Percentiles rank a stretch among this genome's conserved stretches.
phyloP scores from a whole-genome alignment of 2,797 vertebrate genomes.

The Cynodonichthys magdalenae region DNA sequence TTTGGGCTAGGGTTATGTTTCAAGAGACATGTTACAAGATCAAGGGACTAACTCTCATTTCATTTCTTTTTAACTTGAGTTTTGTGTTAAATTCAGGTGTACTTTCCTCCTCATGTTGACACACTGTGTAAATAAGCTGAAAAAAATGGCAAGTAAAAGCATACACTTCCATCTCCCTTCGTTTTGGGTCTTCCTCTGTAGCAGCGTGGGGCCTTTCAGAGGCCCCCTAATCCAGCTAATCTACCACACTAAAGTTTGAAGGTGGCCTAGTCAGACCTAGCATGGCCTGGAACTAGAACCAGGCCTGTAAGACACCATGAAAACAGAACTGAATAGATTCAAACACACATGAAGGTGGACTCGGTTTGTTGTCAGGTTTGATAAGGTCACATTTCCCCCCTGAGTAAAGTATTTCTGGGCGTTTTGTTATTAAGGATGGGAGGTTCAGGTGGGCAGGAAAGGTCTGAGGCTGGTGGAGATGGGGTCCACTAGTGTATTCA shows the following conservation, averaged over 20 bases:
- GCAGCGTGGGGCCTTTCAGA: conserved; percentile 91
- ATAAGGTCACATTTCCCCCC: conserved; percentile 42
- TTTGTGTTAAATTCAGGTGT: conserved; percentile 7
- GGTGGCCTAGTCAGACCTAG: conserved; percentile 85
- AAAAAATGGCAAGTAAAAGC: conserved; percentile 78
- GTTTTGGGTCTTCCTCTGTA: conserved; percentile 88
- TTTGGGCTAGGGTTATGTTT: too few species aligned
- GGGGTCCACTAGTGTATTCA: conserved; percentile 46
- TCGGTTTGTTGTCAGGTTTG: conserved; percentile 42
- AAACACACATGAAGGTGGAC: conserved; percentile 23
- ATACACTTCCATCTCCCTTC: conserved; percentile 84
- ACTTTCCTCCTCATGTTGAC: conserved; percentile 16
- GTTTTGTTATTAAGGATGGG: conserved; percentile 34
- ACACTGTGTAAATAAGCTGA: conserved; percentile 29
- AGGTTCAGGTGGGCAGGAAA: conserved; percentile 61
- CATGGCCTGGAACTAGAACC: conserved; percentile 63
- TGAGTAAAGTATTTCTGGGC: conserved; percentile 39
- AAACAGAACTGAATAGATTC: conserved; percentile 23
- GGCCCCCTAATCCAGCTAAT: conserved; percentile 94
- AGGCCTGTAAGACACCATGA: conserved; percentile 49
- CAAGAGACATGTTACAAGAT: too few species aligned
- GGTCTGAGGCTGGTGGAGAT: conserved; percentile 67
- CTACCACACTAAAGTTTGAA: conserved; percentile 92
- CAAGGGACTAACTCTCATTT: too few species aligned
- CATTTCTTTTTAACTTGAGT: conserved; percentile 8